Base-by-base conservation (phyloP, 2,113 vertebrate genomes). In the Piliocolobus tephrosceles region DNA sequence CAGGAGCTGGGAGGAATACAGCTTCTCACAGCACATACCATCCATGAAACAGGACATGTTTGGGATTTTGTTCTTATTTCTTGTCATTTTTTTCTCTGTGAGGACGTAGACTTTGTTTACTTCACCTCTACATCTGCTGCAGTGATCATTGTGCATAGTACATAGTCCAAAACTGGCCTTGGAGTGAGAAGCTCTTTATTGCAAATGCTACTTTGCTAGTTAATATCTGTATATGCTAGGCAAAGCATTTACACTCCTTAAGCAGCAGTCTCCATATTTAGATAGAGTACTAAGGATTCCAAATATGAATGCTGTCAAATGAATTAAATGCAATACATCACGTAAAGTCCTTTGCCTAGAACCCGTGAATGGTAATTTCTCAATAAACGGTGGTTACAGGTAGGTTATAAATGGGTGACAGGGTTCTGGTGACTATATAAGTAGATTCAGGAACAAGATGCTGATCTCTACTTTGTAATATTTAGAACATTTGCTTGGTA, bases 101-200 rank as follows among this genome's bases (percentile, higher is more conserved):
- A 79, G 43, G 30, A 68, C 14, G 27, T 0, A 23, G 17, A 25
- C 30, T 25, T 75, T 13, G 4, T 50, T 52, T 57, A 47, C 50
- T 64, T 66, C 32, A 68, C 23, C 5, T 52, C 40, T 50, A 4
- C 8, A 25, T 58, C 25, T 66, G 12, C 23, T 47, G 14, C 2
- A 7, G 9, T 22, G 8, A 32, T 68, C n/a, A 40, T 35, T 0
- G 0, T 30, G n/a, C 16, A n/a, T 30, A 10, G n/a, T 0, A 68
- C 14, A 30, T 3, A 35, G 35, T 73, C 22, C 35, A 30, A 90
- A 90, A 64, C 84, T 81, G 43, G 20, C 23, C 43, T 80, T 94
- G 75, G 32, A 64, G 22, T 75, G 50, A 76, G 43, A 50, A 92
- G 57, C 2, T 25, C 61, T 57, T 89, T 70, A 57, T 18, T 40